A percentile compares a stretch with the other conserved stretches of the same genome.
phyloP scores from a whole-genome alignment of 2,797 vertebrate genomes.

The Megalops cyprinoides region DNA sequence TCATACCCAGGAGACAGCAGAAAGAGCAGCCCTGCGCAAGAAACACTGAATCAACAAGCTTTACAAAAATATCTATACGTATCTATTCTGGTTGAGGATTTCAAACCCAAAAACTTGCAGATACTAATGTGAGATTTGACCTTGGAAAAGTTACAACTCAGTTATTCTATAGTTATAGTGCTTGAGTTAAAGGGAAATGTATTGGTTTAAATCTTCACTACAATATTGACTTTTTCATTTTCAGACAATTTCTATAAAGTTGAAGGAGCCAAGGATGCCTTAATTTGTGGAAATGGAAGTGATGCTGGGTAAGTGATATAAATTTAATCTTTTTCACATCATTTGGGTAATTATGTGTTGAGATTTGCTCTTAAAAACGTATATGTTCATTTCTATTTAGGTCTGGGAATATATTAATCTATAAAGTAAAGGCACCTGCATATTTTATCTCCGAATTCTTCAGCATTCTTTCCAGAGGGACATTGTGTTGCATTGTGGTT shows the following conservation, averaged over 20 bases:
- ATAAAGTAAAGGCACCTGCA: not conserved
- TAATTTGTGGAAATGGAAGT: constrained; percentile 88
- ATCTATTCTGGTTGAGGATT: not conserved
- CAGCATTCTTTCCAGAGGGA: not conserved
- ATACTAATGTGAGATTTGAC: not conserved
- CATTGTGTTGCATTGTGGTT: constrained; percentile 17
- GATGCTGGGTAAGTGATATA: constrained; percentile 87
- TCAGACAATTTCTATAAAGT: constrained; percentile 89
- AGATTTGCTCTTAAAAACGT: too few relatives aligned
- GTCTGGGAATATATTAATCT: not conserved
- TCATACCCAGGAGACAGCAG: not conserved
- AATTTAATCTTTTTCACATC: not conserved
- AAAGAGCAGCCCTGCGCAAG: not conserved
- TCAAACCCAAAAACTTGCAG: not conserved
- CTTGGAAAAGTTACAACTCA: not conserved
- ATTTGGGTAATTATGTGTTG: not conserved
- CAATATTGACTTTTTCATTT: constrained; percentile 51
- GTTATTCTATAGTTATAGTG: not conserved
- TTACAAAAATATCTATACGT: not conserved
- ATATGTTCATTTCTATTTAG: not conserved
- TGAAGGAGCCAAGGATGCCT: constrained; percentile 86
- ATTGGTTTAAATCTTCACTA: not conserved
- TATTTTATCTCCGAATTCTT: not conserved
- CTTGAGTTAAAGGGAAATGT: not conserved
- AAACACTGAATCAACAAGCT: not conserved